Percentiles rank a stretch among this genome's conserved stretches.
phyloP scores from a whole-genome alignment of 2,113 vertebrate genomes.

The Noctilio leporinus region DNA sequence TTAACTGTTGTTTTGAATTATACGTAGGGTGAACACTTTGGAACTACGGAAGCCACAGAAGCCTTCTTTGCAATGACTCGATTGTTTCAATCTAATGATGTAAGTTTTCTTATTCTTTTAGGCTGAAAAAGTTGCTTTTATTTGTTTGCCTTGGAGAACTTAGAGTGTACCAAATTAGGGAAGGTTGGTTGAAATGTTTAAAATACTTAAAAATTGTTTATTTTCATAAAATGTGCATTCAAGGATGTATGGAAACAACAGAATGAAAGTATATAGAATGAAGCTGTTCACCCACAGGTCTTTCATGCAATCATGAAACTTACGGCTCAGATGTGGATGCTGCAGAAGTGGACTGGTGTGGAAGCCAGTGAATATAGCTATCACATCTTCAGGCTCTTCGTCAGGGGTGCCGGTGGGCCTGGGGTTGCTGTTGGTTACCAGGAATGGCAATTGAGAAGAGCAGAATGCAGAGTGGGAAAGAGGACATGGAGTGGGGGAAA shows the following conservation, averaged over 20 bases:
- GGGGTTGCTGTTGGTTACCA: not conserved
- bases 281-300: not conserved
- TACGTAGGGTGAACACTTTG: slow-evolving; percentile 93
- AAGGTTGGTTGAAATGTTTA: slow-evolving; percentile 17
- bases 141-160: not conserved
- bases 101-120: slow-evolving; percentile 73
- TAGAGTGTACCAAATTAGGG: not conserved
- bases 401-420: not conserved
- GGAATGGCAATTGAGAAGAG: not conserved
- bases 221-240: slow-evolving; percentile 16
- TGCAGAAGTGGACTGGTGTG: not conserved
- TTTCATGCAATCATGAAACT: not conserved
- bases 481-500: not conserved
- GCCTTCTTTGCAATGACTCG: slow-evolving; percentile 99
- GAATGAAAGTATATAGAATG: not conserved
- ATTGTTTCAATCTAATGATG: slow-evolving; percentile 97
- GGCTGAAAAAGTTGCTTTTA: not conserved
- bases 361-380: not conserved
- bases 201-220: slow-evolving; percentile 12
- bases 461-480: not conserved
- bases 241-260: not conserved
- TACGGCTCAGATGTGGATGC: no score
- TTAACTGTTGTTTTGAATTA: slow-evolving; percentile 7
- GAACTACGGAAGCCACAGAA: slow-evolving; percentile 96
- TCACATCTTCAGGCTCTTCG: not conserved